Percentiles rank a stretch among this genome's conserved stretches.
Evolutionary conservation across 1,140 invertebrate species (phyloP).

Genomic region (Listronotus oregonensis): DNA sequence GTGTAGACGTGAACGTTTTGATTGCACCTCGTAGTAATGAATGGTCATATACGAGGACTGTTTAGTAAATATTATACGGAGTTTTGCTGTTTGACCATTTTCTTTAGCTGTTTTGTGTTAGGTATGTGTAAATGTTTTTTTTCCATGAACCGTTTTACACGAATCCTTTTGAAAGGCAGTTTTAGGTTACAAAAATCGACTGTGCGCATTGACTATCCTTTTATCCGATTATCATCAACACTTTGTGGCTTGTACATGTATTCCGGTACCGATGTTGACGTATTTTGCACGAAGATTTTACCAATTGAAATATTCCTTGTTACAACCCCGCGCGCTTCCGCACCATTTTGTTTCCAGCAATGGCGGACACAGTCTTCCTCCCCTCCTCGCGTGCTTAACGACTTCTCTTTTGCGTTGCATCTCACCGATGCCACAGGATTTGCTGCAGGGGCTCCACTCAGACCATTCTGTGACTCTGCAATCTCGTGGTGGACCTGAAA

Average conservation of each 20-base stretch:
- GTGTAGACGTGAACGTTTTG: too few relatives aligned
- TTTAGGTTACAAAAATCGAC: too few relatives aligned
- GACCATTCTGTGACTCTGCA: slow-evolving; percentile 88
- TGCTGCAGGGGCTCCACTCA: slow-evolving; percentile 82
- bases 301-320: slow-evolving; percentile 62
- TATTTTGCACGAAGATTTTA: slow-evolving; percentile 9
- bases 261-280: not conserved
- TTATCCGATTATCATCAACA: too few relatives aligned
- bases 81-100: too few relatives aligned
- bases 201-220: too few relatives aligned
- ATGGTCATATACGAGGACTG: too few relatives aligned
- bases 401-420: slow-evolving; percentile 78
- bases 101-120: too few relatives aligned
- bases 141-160: too few relatives aligned
- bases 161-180: too few relatives aligned
- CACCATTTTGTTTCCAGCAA: slow-evolving; percentile 86
- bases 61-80: too few relatives aligned
- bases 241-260: not conserved
- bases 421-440: slow-evolving; percentile 86
- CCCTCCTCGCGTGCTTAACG: slow-evolving; percentile 72
- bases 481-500: slow-evolving; percentile 66
- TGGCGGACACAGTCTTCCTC: slow-evolving; percentile 78
- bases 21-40: too few relatives aligned
- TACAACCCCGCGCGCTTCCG: slow-evolving; percentile 73
- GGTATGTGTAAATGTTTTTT: too few relatives aligned